Base-by-base conservation (phyloP, 2,888 invertebrate genomes). In the Apamea crenata region DNA sequence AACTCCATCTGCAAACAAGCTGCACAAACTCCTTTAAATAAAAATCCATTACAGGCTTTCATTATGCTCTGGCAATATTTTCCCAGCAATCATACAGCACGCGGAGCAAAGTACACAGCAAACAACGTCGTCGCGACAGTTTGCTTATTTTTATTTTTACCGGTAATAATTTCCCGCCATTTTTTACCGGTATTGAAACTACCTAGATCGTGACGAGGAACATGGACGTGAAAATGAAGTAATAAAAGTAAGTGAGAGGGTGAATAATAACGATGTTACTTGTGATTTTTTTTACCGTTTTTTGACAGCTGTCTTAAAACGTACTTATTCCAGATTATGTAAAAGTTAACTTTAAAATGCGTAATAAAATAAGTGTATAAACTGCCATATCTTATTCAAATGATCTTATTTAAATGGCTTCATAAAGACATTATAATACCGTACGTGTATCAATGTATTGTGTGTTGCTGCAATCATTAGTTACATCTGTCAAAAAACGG, bases 11-110 rank as follows among this genome's bases (percentile, higher is more conserved):
- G 44, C 18, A 50, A 67, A 66, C 25, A 66, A 44, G 10, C 12
- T 6, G 2, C 5, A 56, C 29, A 59, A 70, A 32, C 61, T 74
- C 16, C 12, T 53, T 50, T 74, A 70, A 79, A 78, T 71, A 53
- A 75, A 70, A 88, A 83, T 73, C 78, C 77, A 82, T 85, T 87
- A 78, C 59, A n/a, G 29, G n/a, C 36, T 80, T 83, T 79, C 67
- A 80, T 88, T 89, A 80, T 47, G 77, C 40, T 66, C 53, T 5
- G 50, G 77, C 75, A 89, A 90, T 90, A 88, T 89, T 89, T 86
- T 76, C 65, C 70, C 70, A 81, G 80, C 83, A 84, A 89, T 88
- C 84, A 77, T 32, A 80, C 67, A 66, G 77, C 77, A 68, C 77
- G 76, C 59, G 14, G 29, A 67, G 59, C 40, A 44, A 65, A 89